Evolutionary conservation across 2,113 vertebrate species (phyloP), one percentile per base, ranked within the genome.

Genomic region (Semnopithecus entellus): DNA sequence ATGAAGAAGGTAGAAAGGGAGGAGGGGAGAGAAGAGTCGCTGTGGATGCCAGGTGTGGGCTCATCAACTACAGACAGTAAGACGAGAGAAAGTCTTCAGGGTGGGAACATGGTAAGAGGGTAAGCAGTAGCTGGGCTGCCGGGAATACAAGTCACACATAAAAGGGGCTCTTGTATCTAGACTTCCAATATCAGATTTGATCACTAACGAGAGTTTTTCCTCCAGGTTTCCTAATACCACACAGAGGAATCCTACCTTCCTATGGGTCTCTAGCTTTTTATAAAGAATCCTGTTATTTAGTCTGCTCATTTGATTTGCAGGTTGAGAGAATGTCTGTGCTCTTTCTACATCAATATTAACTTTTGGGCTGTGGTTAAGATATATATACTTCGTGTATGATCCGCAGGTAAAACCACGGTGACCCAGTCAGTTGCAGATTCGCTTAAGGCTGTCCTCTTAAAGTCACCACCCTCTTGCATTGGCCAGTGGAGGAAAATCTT

Each of bases 341-440:
- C 90, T 83, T 88, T 50, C 40, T 68, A 82, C 18, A 0, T 50
- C 11, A 13, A 0, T 20, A 0, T 10, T 25, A 38, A 17, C 32
- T 22, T 13, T 30, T 1, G 59, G 14, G 27, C 80, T 16, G 1
- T 59, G 61, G 92, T 1, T 11, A 45, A 11, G 16, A 7, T 2
- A 4, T 18, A 0, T 93, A 5, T 80, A 2, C 95, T 82, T 83
- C 96, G 17, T 92, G 13, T 96, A 20, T 78, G 16, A 94, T 91
- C 95, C 79, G 1, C 98, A 99, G 99, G 99, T 79, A 99, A 99
- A 98, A 99, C 99, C 64, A 99, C 99, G 0, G 97, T 99, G 98
- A 99, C 99, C 0, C 98, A 98, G 96, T 98, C 99, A 8, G 98
- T 99, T 3, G 98, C 98, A 40, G 98, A 99, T 8, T 88, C 93